These are phyloP conservation scores for Elephantulus edwardii DNA, from an alignment of 2,113 vertebrate species.

Conservation along the genomic window DNA sequence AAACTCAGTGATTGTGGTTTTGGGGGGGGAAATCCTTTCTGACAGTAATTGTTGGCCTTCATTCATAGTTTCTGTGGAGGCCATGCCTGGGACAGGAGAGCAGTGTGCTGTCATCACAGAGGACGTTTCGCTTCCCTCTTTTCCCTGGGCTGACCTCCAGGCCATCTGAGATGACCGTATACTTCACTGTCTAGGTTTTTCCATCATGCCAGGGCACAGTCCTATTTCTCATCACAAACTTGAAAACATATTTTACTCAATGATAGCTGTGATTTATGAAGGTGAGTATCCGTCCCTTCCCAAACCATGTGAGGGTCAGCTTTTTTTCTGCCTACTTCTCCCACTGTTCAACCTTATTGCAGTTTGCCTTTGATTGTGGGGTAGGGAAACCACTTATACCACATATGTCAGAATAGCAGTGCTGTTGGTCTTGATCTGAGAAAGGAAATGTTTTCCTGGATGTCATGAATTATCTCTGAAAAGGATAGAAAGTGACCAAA, in stretches of 20 bases:
- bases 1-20: slow-evolving; percentile 62
- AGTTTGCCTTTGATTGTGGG: neutral
- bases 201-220: neutral
- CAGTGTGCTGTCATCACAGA: slow-evolving; percentile 3
- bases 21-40: slow-evolving; percentile 52
- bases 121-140: neutral
- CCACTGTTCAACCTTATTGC: neutral
- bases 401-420: neutral
- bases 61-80: slow-evolving; percentile 26
- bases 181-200: neutral
- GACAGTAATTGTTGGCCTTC: slow-evolving; percentile 44
- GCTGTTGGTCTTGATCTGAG: neutral
- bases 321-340: neutral
- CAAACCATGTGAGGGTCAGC: neutral
- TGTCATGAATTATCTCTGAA: neutral
- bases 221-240: neutral
- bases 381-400: neutral
- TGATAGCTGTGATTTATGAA: neutral
- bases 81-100: slow-evolving; percentile 37
- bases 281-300: neutral
- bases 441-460: neutral
- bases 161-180: slow-evolving; percentile 6
- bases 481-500: neutral
- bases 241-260: neutral
- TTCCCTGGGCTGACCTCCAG: slow-evolving; percentile 1